Evolutionary conservation across 1,140 invertebrate species (phyloP).

Genomic region (Drosophila santomea): DNA sequence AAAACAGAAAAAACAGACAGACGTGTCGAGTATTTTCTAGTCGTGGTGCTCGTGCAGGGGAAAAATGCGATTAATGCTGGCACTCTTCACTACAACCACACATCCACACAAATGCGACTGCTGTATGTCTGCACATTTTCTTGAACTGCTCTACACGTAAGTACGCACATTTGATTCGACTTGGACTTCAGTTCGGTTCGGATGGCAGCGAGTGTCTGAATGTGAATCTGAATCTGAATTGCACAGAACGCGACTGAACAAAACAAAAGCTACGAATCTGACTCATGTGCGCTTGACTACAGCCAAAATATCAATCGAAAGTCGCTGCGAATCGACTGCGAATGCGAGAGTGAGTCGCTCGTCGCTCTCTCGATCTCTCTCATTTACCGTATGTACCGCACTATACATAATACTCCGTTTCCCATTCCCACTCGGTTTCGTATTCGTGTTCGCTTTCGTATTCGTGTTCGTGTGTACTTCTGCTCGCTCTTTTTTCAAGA

Average conservation of each 20-base stretch:
- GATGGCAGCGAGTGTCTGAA: conserved; percentile 33
- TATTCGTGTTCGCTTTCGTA: no score
- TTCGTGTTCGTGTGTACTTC: neutral
- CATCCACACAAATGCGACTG: conserved; percentile 17
- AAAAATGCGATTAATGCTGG: conserved; percentile 43
- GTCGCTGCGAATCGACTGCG: conserved; percentile 1
- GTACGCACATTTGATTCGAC: conserved; percentile 28
- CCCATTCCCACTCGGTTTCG: no score
- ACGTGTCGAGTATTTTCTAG: conserved; percentile 36
- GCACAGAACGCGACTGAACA: conserved; percentile 29
- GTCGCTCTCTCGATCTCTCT: conserved; percentile 22
- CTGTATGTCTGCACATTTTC: conserved; percentile 40
- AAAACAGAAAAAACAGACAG: neutral
- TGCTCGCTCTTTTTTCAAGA: conserved; percentile 13
- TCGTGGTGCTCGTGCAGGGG: conserved; percentile 42
- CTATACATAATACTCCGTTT: no score
- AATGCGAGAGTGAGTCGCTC: neutral
- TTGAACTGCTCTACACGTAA: conserved; percentile 44
- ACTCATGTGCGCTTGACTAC: conserved; percentile 20
- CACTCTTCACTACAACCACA: conserved; percentile 41
- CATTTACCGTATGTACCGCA: neutral
- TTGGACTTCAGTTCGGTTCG: conserved; percentile 32
- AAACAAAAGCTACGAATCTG: conserved; percentile 45
- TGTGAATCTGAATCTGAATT: conserved; percentile 4
- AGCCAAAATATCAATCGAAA: conserved; percentile 33